These are phyloP conservation scores for Poeciliopsis paucimaculata DNA, from an alignment of 2,797 vertebrate species.

Conservation along the genomic window DNA sequence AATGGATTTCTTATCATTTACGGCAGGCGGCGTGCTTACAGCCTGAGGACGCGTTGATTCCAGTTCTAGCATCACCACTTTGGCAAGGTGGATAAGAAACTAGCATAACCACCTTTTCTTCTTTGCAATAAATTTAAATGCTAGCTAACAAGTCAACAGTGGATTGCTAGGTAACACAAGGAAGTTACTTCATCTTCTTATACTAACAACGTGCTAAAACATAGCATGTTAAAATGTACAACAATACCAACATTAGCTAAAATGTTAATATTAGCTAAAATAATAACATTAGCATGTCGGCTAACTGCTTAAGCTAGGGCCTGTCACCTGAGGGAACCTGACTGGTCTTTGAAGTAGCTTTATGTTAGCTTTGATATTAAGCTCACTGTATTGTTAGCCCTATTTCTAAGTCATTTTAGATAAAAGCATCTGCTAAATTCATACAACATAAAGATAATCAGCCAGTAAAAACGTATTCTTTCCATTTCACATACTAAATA, in stretches of 20 bases:
- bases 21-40: constrained; percentile 34
- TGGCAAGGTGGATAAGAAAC: constrained; percentile 20
- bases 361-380: not conserved
- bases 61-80: constrained; percentile 21
- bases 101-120: constrained; percentile 7
- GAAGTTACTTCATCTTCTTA: not conserved
- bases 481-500: not conserved
- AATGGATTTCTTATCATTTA: constrained; percentile 56
- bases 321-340: no score
- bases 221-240: not conserved
- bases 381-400: not conserved
- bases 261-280: not conserved
- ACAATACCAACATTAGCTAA: not conserved
- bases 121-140: not conserved
- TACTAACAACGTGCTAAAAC: not conserved
- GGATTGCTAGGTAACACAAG: not conserved
- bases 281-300: not conserved
- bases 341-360: not conserved
- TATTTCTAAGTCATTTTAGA: not conserved
- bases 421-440: not conserved
- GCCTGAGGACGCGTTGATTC: constrained; percentile 34
- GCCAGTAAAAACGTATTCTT: not conserved
- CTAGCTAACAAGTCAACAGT: not conserved
- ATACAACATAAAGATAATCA: not conserved
- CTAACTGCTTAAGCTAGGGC: not conserved